Evolutionary conservation across 2,797 vertebrate genomes (phyloP).

Genomic region (Chelmon rostratus): DNA sequence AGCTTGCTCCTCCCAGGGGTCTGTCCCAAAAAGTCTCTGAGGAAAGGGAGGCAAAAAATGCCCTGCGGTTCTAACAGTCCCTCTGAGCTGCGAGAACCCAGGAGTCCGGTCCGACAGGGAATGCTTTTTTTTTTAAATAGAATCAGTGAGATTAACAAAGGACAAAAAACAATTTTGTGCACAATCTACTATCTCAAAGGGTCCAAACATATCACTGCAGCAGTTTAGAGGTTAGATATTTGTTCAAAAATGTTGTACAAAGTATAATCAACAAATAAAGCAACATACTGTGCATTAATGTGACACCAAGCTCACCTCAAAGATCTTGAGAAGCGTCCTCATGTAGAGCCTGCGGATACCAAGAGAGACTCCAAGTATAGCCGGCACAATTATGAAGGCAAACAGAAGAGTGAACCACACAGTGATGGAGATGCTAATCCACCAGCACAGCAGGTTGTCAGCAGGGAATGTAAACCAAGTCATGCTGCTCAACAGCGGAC

Average conservation of each 20-base stretch:
- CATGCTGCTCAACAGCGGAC: constrained; percentile 61
- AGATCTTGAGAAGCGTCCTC: constrained; percentile 91
- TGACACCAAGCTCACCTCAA: constrained; percentile 85
- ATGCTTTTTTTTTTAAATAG: not conserved
- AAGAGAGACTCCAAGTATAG: constrained; percentile 92
- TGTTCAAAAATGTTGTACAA: not conserved
- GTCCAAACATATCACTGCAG: not conserved
- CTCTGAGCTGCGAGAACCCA: constrained; percentile 21
- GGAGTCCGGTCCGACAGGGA: not conserved
- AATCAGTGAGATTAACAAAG: not conserved
- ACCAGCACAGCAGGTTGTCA: constrained; percentile 90
- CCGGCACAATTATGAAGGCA: constrained; percentile 92
- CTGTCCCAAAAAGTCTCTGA: constrained; percentile 34
- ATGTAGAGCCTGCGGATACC: constrained; percentile 92
- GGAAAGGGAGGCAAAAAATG: constrained; percentile 14
- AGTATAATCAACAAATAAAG: not conserved
- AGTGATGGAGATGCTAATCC: constrained; percentile 89
- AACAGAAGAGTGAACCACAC: constrained; percentile 92
- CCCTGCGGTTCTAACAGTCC: constrained; percentile 18
- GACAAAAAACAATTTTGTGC: not conserved
- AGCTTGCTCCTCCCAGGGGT: constrained; percentile 25
- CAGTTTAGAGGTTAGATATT: not conserved
- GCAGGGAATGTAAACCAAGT: constrained; percentile 80
- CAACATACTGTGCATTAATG: not conserved
- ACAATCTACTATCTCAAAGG: not conserved